phyloP scores from a whole-genome alignment of 2,113 vertebrate genomes.

The Sinosuthora webbiana region DNA sequence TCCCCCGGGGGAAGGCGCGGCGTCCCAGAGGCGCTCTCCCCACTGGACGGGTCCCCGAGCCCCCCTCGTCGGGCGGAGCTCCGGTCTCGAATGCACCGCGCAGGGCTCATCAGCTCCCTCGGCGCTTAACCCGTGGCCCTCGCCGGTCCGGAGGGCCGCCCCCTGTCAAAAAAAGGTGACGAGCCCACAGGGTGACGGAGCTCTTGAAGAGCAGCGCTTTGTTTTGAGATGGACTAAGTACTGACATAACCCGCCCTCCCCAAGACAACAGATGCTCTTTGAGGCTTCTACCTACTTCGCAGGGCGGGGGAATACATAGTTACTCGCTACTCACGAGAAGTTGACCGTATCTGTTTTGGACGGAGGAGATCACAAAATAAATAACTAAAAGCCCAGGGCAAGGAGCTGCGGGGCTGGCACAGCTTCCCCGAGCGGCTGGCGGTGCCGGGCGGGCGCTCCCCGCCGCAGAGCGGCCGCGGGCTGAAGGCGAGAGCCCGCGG shows the following conservation, averaged over 20 bases:
- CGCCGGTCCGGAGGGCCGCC: background rate
- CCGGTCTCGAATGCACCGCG: background rate
- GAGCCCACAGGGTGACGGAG: background rate
- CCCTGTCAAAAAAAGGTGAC: background rate
- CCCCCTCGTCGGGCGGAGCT: background rate
- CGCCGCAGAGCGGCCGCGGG: background rate
- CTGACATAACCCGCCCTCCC: background rate
- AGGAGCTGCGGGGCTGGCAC: background rate
- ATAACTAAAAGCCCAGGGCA: background rate
- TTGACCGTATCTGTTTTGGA: background rate
- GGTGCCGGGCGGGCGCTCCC: background rate
- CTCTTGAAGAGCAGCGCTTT: background rate
- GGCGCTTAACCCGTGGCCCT: background rate
- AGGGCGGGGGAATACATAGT: background rate
- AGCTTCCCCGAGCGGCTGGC: background rate
- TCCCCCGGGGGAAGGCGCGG: background rate
- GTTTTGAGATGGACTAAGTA: background rate
- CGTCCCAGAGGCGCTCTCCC: background rate
- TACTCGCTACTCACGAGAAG: background rate
- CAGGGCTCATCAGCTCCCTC: background rate
- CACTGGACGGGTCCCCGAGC: background rate
- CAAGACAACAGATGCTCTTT: background rate
- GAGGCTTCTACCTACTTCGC: background rate
- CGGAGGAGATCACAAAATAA: background rate
- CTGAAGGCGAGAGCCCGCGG: background rate